These are phyloP conservation scores for Dasysyrphus tricinctus DNA, from an alignment of 2,888 invertebrate species.

Conservation along the genomic window DNA sequence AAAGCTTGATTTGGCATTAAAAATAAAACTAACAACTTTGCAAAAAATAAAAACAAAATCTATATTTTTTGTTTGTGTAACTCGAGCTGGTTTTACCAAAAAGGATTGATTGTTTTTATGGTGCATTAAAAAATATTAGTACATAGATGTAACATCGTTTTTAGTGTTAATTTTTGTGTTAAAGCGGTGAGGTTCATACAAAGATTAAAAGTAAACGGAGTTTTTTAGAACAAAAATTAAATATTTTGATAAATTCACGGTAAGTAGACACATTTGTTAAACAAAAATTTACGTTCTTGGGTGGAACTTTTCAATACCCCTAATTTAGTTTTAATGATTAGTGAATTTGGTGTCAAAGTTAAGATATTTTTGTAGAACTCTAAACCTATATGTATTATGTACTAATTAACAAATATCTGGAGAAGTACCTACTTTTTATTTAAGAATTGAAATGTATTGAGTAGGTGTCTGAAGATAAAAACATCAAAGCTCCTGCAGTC, in stretches of 20 bases:
- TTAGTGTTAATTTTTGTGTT: conserved; percentile 23
- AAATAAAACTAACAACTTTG: conserved; percentile 28
- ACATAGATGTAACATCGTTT: neutral
- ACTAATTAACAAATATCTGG: no score
- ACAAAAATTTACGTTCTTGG: neutral
- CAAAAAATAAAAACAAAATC: neutral
- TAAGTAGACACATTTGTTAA: neutral
- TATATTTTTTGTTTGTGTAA: neutral
- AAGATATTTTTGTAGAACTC: no score
- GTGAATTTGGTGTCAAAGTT: no score
- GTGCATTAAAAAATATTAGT: conserved; percentile 5
- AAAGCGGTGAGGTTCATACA: neutral
- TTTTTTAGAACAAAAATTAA: neutral
- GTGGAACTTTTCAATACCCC: neutral
- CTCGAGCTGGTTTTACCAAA: conserved; percentile 21
- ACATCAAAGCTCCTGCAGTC: no score
- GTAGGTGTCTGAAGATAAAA: no score
- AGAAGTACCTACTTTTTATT: no score
- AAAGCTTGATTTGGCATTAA: conserved; percentile 51
- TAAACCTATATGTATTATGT: no score
- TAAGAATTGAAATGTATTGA: no score
- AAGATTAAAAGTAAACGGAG: neutral
- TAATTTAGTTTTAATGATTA: neutral
- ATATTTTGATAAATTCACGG: neutral
- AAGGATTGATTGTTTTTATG: conserved; percentile 23